Conservation (phyloP, 1,140 invertebrate genomes). For the Aphaenogaster rudis region DNA sequence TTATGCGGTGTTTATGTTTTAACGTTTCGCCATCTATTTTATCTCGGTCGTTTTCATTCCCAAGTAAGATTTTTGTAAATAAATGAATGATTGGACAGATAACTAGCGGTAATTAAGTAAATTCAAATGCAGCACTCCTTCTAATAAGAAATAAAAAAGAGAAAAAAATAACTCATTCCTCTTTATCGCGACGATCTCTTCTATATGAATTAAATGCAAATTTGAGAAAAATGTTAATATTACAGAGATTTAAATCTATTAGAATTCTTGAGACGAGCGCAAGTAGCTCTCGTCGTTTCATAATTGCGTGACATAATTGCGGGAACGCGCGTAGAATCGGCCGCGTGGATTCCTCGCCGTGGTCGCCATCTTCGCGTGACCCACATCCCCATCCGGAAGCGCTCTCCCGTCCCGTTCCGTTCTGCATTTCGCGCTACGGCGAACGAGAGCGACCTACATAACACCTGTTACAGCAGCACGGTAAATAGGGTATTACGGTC, state of each 20-base stretch:
- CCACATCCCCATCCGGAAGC: conserved; percentile 10
- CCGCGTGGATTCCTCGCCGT: neutral
- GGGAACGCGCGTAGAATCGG: neutral
- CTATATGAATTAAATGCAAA: neutral
- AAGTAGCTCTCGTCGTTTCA: neutral
- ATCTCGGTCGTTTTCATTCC: neutral
- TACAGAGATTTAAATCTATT: neutral
- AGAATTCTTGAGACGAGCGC: neutral
- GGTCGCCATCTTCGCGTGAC: neutral
- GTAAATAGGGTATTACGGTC: conserved; percentile 65
- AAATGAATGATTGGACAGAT: neutral
- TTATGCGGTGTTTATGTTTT: neutral
- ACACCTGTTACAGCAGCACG: conserved; percentile 36
- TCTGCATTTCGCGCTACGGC: conserved; percentile 28
- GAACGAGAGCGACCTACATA: conserved; percentile 5
- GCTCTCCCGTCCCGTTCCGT: neutral
- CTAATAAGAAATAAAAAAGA: neutral
- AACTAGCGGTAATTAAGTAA: neutral
- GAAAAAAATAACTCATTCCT: neutral
- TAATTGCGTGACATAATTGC: neutral
- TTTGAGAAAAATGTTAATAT: neutral
- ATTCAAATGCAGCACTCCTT: neutral
- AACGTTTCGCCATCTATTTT: neutral
- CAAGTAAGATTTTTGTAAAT: neutral
- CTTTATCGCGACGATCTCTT: neutral